Conservation (phyloP, 2,113 vertebrate species). For the Coregonus clupeaformis region DNA sequence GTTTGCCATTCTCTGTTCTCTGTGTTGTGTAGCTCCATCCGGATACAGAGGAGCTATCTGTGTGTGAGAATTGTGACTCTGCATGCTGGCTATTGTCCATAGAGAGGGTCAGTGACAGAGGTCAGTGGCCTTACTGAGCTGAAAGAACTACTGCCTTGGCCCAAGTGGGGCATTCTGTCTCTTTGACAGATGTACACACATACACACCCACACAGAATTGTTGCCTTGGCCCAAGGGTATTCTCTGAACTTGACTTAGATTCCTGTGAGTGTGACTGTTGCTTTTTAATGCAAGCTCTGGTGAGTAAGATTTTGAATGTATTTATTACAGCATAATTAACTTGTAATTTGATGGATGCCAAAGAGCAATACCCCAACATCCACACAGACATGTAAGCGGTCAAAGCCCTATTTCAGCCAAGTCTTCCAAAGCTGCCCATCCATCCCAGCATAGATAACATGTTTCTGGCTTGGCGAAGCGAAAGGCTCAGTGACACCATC, state of each 20-base stretch:
- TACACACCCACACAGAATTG: no score
- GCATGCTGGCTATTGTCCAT: constrained; percentile 1
- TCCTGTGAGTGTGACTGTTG: no score
- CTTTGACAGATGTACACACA: no score
- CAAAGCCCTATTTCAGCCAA: no score
- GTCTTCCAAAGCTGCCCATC: not conserved
- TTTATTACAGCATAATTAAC: no score
- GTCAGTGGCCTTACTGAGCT: not conserved
- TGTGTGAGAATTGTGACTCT: not conserved
- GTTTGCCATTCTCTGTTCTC: not conserved
- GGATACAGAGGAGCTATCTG: not conserved
- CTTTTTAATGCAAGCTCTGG: no score
- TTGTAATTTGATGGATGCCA: no score
- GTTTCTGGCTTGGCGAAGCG: not conserved
- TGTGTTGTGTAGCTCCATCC: not conserved
- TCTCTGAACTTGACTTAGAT: no score
- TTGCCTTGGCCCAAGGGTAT: no score
- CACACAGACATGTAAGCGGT: no score
- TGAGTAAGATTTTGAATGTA: no score
- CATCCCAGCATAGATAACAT: not conserved
- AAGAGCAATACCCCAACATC: no score
- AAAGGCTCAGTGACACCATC: not conserved
- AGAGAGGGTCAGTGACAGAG: not conserved
- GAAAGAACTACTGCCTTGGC: not conserved
- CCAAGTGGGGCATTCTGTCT: not conserved